Evolutionary conservation across 2,113 vertebrate genomes (phyloP), one percentile per base, ranked within the genome.

Genomic region (Noctilio leporinus): DNA sequence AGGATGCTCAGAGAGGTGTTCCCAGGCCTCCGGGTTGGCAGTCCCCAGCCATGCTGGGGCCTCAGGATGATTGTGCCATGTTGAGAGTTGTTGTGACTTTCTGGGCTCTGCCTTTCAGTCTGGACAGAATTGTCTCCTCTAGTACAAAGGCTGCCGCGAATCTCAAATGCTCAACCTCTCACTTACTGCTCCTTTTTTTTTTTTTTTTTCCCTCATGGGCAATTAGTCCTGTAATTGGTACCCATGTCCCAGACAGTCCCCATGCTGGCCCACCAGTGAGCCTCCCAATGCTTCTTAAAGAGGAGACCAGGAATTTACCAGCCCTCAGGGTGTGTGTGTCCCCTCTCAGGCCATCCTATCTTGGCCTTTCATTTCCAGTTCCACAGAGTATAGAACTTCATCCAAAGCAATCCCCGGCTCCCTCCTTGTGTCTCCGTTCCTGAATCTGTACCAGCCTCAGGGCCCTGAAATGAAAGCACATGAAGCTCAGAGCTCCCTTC

Each of bases 391-490:
- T 6, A n/a, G 87, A 89, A 87, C 92, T 96, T 81, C 1, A 3
- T 96, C 67, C 1, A 2, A 73, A 73, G 55, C 51, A 33, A 4
- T 16, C 30, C 19, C 59, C 20, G 33, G 6, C 53, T 35, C 24
- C 76, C 53, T 83, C 43, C 86, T 85, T 47, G 10, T 47, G 47
- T 80, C 86, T 86, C 77, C 53, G 35, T 92, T 86, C 75, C 92
- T 55, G 57, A 28, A 82, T 96, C 43, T 53, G 38, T 75, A 81
- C 87, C 91, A 88, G 43, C 67, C 70, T 84, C 35, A 0, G 47
- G 62, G 53, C 73, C 86, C 72, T 82, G 89, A 93, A 90, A 95
- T 87, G 89, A 62, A 93, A 93, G 89, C 59, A 51, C 70, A 19
- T 0, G 83, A 85, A 85, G 51, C 82, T 96, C 49, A 7, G 47